Conservation (phyloP, 2,888 invertebrate species). For the Craniophora ligustri region DNA sequence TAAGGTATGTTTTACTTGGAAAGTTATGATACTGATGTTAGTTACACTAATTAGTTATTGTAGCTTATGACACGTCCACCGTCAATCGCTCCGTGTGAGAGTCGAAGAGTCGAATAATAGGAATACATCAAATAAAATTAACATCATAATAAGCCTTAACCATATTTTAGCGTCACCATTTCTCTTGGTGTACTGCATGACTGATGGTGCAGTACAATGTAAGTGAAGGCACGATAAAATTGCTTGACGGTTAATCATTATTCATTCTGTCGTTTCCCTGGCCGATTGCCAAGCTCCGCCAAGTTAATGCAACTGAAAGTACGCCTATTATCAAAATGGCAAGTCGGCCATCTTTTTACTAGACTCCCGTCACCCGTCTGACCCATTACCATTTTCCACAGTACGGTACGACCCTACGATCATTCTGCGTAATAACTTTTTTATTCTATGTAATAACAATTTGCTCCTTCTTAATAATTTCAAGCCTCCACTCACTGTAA, state of each 20-base stretch:
- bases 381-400: background rate
- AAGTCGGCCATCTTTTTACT: background rate
- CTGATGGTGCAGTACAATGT: conserved; percentile 17
- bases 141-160: background rate
- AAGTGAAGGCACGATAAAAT: conserved; percentile 13
- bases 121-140: too few species aligned
- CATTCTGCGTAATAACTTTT: too few species aligned
- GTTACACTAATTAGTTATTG: too few species aligned
- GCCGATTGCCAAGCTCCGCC: conserved; percentile 6
- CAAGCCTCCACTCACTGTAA: too few species aligned
- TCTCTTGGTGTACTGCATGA: conserved; percentile 1
- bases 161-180: conserved; percentile 3
- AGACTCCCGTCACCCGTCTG: background rate
- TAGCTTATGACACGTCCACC: too few species aligned
- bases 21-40: too few species aligned
- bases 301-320: background rate
- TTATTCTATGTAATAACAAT: too few species aligned
- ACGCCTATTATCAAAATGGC: conserved; percentile 4
- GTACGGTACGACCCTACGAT: too few species aligned
- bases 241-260: conserved; percentile 15
- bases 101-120: too few species aligned
- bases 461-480: too few species aligned
- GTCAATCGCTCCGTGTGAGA: too few species aligned
- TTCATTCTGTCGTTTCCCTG: conserved; percentile 13
- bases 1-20: too few species aligned